Evolutionary conservation across 1,140 invertebrate genomes (phyloP).

Genomic region (Monomorium pharaonis): DNA sequence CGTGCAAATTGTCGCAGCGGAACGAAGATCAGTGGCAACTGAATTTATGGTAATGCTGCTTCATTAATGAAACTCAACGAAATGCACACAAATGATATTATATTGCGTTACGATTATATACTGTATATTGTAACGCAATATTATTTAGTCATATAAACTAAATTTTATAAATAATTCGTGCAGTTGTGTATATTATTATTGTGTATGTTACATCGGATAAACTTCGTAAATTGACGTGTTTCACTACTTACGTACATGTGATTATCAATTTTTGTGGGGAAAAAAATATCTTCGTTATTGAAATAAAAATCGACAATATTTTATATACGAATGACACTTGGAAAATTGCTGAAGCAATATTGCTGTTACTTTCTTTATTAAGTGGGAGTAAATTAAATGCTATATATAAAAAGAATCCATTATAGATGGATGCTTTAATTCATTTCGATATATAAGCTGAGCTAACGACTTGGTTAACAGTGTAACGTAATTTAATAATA

Average conservation of each 20-base stretch:
- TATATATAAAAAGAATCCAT: not conserved
- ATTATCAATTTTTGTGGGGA: not conserved
- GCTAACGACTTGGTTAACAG: too few relatives aligned
- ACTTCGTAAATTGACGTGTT: not conserved
- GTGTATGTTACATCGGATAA: not conserved
- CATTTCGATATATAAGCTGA: not conserved
- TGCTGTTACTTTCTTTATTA: not conserved
- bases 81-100: conserved; percentile 28
- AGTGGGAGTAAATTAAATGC: not conserved
- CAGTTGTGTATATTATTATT: not conserved
- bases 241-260: not conserved
- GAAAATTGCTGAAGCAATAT: not conserved
- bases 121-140: not conserved
- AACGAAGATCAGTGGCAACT: conserved; percentile 47
- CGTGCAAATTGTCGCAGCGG: not conserved
- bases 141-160: not conserved
- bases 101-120: not conserved
- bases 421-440: not conserved
- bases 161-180: not conserved
- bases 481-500: too few relatives aligned
- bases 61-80: conserved; percentile 20
- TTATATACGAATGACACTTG: not conserved
- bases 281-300: not conserved
- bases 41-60: conserved; percentile 16
- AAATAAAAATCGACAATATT: not conserved